These are phyloP conservation scores for Gila orcuttii DNA, from an alignment of 2,113 vertebrate species.

Conservation along the genomic window DNA sequence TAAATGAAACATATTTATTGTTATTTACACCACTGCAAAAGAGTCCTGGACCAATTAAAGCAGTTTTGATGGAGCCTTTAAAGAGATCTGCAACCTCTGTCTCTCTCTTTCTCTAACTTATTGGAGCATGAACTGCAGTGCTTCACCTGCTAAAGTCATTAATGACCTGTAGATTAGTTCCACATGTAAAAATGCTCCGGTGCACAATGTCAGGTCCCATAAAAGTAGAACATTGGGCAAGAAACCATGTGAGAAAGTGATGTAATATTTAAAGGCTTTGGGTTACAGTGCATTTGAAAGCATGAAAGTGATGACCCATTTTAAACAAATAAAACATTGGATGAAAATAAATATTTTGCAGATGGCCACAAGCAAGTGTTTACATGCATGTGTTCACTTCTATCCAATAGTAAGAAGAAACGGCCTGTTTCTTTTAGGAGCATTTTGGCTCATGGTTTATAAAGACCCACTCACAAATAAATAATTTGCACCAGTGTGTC, in stretches of 20 bases:
- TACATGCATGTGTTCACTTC: slow-evolving; percentile 1
- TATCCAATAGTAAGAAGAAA: neutral
- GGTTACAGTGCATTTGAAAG: slow-evolving; percentile 37
- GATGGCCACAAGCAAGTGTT: neutral
- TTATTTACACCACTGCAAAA: neutral
- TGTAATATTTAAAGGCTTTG: slow-evolving; percentile 49
- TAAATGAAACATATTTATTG: too few relatives aligned
- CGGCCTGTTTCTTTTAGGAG: neutral
- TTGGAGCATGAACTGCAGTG: slow-evolving; percentile 62
- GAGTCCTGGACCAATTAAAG: neutral
- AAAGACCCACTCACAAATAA: neutral
- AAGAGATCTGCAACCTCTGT: neutral
- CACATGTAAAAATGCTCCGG: slow-evolving; percentile 72
- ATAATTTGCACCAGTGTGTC: neutral
- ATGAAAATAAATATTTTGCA: neutral
- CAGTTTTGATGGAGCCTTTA: neutral
- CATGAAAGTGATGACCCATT: slow-evolving; percentile 17
- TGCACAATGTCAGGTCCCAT: slow-evolving; percentile 68
- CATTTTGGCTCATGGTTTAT: neutral
- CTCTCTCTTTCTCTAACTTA: slow-evolving; percentile 47
- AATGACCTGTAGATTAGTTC: slow-evolving; percentile 67
- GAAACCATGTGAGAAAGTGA: slow-evolving; percentile 60
- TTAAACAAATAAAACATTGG: slow-evolving; percentile 33
- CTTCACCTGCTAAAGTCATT: slow-evolving; percentile 74
- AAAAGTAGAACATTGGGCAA: slow-evolving; percentile 68